Evolutionary conservation across 2,797 vertebrate species (phyloP), one percentile per base, ranked within the genome.

Genomic region (Hirundo rustica): DNA sequence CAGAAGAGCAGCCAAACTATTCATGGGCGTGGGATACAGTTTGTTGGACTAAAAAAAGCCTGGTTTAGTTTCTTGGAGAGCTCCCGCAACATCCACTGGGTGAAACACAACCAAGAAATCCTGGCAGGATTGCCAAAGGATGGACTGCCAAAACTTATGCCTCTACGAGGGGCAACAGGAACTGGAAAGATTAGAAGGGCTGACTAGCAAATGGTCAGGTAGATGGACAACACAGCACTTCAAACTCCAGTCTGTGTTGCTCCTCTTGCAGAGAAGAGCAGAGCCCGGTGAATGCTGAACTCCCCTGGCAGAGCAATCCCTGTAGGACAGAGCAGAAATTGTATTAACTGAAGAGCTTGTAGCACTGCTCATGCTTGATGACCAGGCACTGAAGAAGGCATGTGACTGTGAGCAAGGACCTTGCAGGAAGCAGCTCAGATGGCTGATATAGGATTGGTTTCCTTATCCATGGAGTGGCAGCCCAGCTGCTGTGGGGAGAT

Each of bases 1-100:
- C 51, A 91, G 80, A 87, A 89, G 85, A 89, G 50, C 57, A 93
- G 57, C 10, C 71, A 77, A 93, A 88, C 29, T 95, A 20, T 89
- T 76, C 57, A 74, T 22, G 53, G n/a, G 32, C 0, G 1, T 70
- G 77, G 64, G 47, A 89, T 89, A 58, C 36, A 73, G 40, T 57
- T 57, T 78, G 62, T 51, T 66, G 65, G 23, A 73, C 67, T 73
- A 60, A 89, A 95, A 85, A 85, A 73, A 65, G 22, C 32, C 11
- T 36, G 22, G 18, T 85, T 85, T 67, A 54, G 25, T 18, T 38
- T 44, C 73, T 12, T 7, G 45, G 53, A 61, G 45, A 88, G 53
- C 42, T 93, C 61, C 85, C 0, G 0, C 50, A 83, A 53, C 61
- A 85, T 68, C 73, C 27, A 51, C 47, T 42, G 53, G 29, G 64